Base-by-base conservation (phyloP, 2,113 vertebrate genomes). In the Pelecanus crispus region DNA sequence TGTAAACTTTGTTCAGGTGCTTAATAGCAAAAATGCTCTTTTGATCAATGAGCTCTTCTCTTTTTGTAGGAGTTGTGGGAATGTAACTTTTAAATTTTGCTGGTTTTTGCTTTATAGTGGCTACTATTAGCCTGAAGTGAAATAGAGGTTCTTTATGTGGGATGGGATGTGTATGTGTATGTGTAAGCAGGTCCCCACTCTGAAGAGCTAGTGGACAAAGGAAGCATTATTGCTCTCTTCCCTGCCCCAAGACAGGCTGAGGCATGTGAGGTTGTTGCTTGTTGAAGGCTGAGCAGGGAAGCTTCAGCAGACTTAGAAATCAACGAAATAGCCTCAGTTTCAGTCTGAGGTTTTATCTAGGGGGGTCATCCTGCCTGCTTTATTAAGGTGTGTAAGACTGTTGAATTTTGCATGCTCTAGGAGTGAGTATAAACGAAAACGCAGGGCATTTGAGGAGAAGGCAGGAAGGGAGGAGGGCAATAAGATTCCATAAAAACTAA, bases 161-260 rank as follows among this genome's bases (percentile, higher is more conserved):
- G 10, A 16, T 17, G 26, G 63, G 28, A 11, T 29, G 13, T 56
- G 45, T 31, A 40, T 42, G 22, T 36, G 7, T n/a, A 17, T 29
- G 38, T 8, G 0, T 40, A 26, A 58, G n/a, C 1, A 2, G 15
- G 38, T 58, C 53, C 34, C 9, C 2, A 5, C 17, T 77, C 40
- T 67, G 58, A 77, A 88, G 74, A 65, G 34, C 73, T 61, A 53
- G 56, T 14, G 0, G 11, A 75, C 88, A 91, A 88, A 86, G 59
- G 22, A 72, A 18, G 59, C n/a, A 58, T 77, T 85, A 59, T 61
- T 92, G 17, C 40, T 56, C 17, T 63, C n/a, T 40, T 73, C 25
- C 45, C 40, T 65, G 17, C 55, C 50, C n/a, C 42, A 47, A 12
- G 44, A 49, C 21, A 42, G 65, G 36, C 63, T 56, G 40, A 36